Percentiles rank a stretch among this genome's conserved stretches.
Evolutionary conservation across 2,797 vertebrate genomes (phyloP).

Genomic region (Hapalemur alaotrensis): DNA sequence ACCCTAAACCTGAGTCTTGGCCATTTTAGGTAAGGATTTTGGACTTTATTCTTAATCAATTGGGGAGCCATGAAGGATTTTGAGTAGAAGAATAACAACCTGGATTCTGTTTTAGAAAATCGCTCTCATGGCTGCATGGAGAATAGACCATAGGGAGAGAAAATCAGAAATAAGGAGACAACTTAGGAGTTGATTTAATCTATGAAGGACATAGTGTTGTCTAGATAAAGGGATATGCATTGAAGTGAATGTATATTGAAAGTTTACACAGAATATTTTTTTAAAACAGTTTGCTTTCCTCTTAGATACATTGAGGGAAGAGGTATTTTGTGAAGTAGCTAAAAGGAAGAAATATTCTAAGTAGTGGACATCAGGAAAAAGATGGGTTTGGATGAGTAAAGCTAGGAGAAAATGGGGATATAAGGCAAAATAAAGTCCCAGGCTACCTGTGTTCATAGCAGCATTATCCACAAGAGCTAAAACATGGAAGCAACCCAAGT

Average conservation of each 20-base stretch:
- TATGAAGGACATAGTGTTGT: not conserved
- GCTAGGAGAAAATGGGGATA: not conserved
- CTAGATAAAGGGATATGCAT: not conserved
- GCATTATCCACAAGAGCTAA: not conserved
- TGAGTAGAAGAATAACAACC: not conserved
- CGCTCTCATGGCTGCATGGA: not conserved
- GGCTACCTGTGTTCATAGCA: not conserved
- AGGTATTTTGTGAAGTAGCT: not conserved
- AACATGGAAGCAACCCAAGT: not conserved
- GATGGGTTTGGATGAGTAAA: not conserved
- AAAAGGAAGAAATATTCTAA: not conserved
- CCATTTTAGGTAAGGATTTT: not conserved
- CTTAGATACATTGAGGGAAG: not conserved
- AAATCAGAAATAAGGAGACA: not conserved
- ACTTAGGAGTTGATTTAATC: not conserved
- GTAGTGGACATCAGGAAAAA: not conserved
- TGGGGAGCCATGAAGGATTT: not conserved
- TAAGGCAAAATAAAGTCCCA: not conserved
- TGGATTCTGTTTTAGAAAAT: not conserved
- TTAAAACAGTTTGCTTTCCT: not conserved
- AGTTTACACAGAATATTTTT: not conserved
- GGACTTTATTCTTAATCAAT: not conserved
- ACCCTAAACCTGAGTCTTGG: fast-evolving
- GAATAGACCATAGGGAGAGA: not conserved
- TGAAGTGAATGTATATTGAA: not conserved